Evolutionary conservation across 2,888 invertebrate species (phyloP).

Genomic region (Leucania comma): DNA sequence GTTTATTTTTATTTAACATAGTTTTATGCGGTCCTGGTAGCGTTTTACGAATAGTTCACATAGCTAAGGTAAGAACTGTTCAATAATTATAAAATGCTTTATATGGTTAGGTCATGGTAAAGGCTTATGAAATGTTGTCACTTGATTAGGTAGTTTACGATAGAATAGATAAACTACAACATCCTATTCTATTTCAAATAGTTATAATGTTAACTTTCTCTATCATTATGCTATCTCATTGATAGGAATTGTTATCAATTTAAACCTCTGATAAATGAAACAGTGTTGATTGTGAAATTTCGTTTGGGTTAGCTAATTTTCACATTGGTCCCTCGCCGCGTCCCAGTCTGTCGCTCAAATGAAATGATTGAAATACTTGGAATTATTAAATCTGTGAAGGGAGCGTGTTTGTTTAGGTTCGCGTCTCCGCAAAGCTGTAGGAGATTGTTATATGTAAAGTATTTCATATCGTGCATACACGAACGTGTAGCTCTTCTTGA

Average conservation of each 20-base stretch:
- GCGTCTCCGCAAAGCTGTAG: constrained; percentile 39
- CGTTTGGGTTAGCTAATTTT: constrained; percentile 28
- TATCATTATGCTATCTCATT: constrained; percentile 20
- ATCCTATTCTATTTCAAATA: background rate
- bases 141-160: constrained; percentile 6
- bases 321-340: constrained; percentile 24
- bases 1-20: constrained; percentile 61
- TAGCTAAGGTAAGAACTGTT: background rate
- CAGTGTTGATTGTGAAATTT: constrained; percentile 27
- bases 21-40: constrained; percentile 32
- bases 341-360: constrained; percentile 29
- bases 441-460: constrained; percentile 35
- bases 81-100: constrained; percentile 6
- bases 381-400: constrained; percentile 48
- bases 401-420: constrained; percentile 57
- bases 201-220: background rate
- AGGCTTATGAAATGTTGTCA: background rate
- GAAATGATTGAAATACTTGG: constrained; percentile 60
- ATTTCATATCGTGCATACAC: constrained; percentile 36
- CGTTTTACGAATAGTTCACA: constrained; percentile 32
- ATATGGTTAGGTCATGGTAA: background rate
- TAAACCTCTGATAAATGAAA: constrained; percentile 27
- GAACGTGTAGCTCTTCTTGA: constrained; percentile 5
- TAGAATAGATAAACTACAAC: background rate
- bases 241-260: constrained; percentile 24